Evolutionary conservation across 1,140 invertebrate genomes (phyloP), one percentile per base, ranked within the genome.

Genomic region (Apis florea): DNA sequence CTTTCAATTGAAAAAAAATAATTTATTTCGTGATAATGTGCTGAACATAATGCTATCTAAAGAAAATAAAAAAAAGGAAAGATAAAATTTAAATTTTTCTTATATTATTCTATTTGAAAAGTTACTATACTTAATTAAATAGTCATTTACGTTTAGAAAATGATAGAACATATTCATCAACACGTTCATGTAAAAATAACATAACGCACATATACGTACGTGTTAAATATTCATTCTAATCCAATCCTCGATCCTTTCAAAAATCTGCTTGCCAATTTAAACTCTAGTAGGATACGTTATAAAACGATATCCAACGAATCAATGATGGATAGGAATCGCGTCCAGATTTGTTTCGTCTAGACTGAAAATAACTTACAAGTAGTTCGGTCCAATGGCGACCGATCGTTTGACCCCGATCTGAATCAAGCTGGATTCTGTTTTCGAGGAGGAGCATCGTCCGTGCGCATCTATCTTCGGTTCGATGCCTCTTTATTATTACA

Each of bases 401-500:
- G 54, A 83, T 85, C 77, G 76, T 47, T 63, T 69, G 64, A 85
- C 58, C 58, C 59, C 21, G 67, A 85, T 80, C 71, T 70, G 64
- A 86, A 85, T 79, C 58, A 59, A 58, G 40, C 26, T 64, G 17
- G 53, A 63, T 67, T 68, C 68, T n/a, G 53, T n/a, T 31, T 26
- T 19, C 24, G 49, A 56, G 15, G 61, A 68, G 61, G 40, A 56
- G 17, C n/a, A 26, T 51, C 24, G 51, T 40, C 61, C 24, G 53
- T 31, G 21, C 24, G 31, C 74, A 47, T 67, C 66, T 40, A 51
- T 68, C 19, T 64, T 63, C 75, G 75, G 74, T 79, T 83, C 83
- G 67, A n/a, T 82, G 85, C 77, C 59, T 73, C 82, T 73, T 69
- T 79, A 74, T 83, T 86, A 79, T 83, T 83, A 69, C 64, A 49